A percentile compares a stretch with the other conserved stretches of the same genome.
phyloP scores from a whole-genome alignment of 2,888 invertebrate species.

The Prionchulus punctatus region DNA sequence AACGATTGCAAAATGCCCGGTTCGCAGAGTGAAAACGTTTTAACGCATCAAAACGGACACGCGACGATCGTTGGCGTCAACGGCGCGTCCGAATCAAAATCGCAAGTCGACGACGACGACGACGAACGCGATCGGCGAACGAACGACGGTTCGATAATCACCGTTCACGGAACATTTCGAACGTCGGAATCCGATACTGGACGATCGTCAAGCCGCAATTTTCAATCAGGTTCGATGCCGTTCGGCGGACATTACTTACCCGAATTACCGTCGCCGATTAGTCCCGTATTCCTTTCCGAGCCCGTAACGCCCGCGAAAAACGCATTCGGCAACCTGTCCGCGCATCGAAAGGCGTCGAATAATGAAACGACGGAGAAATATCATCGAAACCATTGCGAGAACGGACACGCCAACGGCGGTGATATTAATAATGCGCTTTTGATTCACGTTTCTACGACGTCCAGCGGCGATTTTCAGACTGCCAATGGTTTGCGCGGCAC shows the following conservation, averaged over 20 bases:
- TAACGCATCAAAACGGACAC: too few relatives aligned
- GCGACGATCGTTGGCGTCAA: background rate
- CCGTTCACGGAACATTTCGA: background rate
- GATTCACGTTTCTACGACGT: too few relatives aligned
- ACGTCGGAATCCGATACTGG: background rate
- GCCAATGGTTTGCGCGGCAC: too few relatives aligned
- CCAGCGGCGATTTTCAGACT: too few relatives aligned
- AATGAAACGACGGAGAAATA: too few relatives aligned
- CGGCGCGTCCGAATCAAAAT: background rate
- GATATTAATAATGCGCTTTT: too few relatives aligned
- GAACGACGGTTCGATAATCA: background rate
- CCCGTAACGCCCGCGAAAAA: conserved; percentile 8
- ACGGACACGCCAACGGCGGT: too few relatives aligned
- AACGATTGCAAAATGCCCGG: background rate
- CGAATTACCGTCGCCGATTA: background rate
- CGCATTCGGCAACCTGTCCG: too few relatives aligned
- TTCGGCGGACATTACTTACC: background rate
- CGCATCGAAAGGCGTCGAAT: too few relatives aligned
- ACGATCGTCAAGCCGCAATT: background rate
- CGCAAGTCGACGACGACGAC: background rate
- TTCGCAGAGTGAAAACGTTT: conserved; percentile 2
- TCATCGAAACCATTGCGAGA: too few relatives aligned
- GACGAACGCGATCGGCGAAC: background rate
- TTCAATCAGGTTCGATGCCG: background rate
- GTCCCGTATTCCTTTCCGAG: background rate